Conservation (phyloP, 2,113 vertebrate genomes). For the Callocephalon fimbriatum region DNA sequence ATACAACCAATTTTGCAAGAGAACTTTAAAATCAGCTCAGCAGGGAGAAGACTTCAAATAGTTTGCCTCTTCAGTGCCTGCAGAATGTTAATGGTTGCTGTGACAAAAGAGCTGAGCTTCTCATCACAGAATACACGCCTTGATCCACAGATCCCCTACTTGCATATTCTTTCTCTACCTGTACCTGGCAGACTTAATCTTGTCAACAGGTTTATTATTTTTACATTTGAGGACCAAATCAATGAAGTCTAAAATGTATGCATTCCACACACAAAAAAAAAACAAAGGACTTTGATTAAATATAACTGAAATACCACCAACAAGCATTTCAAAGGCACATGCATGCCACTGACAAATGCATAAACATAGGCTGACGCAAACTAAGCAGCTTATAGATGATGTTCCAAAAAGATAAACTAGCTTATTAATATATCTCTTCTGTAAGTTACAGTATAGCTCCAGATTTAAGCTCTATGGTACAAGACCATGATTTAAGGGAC, state of each 20-base stretch:
- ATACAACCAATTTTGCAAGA: not conserved
- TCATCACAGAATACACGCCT: not conserved
- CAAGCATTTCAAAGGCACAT: not conserved
- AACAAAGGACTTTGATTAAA: not conserved
- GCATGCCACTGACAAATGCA: not conserved
- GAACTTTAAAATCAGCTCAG: constrained; percentile 22
- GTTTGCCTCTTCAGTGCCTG: not conserved
- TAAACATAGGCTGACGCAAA: not conserved
- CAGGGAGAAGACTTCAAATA: constrained; percentile 1
- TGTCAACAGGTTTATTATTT: not conserved
- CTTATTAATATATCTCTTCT: not conserved
- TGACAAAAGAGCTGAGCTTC: not conserved
- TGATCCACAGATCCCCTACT: not conserved
- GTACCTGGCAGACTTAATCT: not conserved
- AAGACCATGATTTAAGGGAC: not conserved
- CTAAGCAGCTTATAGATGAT: not conserved
- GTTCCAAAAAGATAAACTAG: not conserved
- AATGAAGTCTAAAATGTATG: not conserved
- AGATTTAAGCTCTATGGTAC: not conserved
- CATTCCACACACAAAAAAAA: not conserved
- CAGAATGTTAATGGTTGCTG: not conserved
- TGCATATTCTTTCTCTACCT: not conserved
- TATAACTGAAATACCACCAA: not conserved
- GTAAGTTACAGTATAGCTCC: not conserved
- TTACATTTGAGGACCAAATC: not conserved